Evolutionary conservation across 2,797 vertebrate genomes (phyloP).

Genomic region (Nyctibius grandis): DNA sequence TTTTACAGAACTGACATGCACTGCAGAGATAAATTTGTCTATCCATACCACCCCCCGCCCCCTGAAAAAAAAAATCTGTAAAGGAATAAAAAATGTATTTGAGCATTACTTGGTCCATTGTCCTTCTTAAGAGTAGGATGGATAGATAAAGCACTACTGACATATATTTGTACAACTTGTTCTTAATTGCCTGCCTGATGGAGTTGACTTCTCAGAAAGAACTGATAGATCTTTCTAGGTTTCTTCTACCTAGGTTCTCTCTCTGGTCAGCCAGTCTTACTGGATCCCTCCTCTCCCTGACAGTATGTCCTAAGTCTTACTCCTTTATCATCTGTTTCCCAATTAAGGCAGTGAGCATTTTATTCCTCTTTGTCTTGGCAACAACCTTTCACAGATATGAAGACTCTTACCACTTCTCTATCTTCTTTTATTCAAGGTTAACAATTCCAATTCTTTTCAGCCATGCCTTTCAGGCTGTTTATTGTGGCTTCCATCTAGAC

Average conservation of each 20-base stretch:
- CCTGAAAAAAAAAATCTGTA: background rate
- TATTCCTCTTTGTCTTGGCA: background rate
- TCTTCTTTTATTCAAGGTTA: background rate
- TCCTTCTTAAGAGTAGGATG: background rate
- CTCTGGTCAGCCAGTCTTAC: background rate
- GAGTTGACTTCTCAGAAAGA: background rate
- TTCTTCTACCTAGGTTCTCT: background rate
- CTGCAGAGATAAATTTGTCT: background rate
- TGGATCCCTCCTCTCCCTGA: background rate
- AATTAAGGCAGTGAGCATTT: background rate
- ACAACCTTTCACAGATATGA: background rate
- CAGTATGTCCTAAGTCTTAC: background rate
- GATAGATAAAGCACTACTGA: background rate
- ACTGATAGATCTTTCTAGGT: background rate
- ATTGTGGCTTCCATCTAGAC: background rate
- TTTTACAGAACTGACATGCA: background rate
- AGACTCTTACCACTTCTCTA: background rate
- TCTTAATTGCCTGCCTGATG: background rate
- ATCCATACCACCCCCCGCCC: accelerated
- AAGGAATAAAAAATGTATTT: background rate
- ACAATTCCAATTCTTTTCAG: background rate
- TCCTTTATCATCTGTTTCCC: background rate
- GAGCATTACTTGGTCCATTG: background rate
- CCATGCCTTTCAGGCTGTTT: background rate
- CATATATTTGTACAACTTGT: background rate